Evolutionary conservation across 2,113 vertebrate genomes (phyloP).

Genomic region (Bufo bufo): DNA sequence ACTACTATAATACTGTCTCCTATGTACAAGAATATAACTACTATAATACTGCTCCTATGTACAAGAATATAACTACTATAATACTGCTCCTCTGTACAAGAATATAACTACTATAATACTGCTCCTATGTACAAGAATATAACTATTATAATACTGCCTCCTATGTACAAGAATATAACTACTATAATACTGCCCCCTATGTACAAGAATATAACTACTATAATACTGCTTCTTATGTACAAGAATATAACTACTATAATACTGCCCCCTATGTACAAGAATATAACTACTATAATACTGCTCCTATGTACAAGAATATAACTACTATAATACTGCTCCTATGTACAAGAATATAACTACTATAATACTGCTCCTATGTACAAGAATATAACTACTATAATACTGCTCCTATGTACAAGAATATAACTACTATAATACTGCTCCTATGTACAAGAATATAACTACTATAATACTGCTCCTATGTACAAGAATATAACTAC

Average conservation of each 20-base stretch:
- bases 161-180: no score
- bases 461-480: not conserved
- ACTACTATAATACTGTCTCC: no score
- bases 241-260: no score
- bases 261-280: no score
- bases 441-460: not conserved
- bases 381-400: not conserved
- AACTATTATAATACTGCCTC: no score
- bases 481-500: constrained; percentile 7
- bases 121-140: no score
- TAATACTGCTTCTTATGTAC: no score
- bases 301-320: not conserved
- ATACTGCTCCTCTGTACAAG: not conserved
- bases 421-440: not conserved
- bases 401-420: not conserved
- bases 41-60: not conserved
- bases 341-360: constrained; percentile 3
- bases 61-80: constrained; percentile 6
- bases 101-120: no score
- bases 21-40: not conserved
- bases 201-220: no score
- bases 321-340: not conserved
- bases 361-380: constrained; percentile 1
- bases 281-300: no score
- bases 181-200: no score